phyloP scores from a whole-genome alignment of 2,888 invertebrate genomes.

The Andricus curvator region DNA sequence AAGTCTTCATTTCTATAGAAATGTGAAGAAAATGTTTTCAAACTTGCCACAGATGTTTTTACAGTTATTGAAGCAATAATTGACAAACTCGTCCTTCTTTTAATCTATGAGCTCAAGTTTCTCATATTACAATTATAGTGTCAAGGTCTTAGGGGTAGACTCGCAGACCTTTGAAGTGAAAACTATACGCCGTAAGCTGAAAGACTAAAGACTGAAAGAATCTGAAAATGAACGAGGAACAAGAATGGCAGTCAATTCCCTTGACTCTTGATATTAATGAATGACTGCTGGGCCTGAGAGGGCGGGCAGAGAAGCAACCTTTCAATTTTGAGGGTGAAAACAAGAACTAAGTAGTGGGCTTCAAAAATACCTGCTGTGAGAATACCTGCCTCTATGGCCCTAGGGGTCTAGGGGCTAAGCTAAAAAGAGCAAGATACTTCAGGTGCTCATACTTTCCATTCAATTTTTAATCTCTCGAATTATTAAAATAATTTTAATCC shows the following conservation, averaged over 20 bases:
- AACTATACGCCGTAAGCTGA: not conserved
- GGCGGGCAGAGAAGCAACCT: slow-evolving; percentile 54
- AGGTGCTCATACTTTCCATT: too few species aligned
- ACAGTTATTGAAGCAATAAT: not conserved
- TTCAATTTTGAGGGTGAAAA: slow-evolving; percentile 60
- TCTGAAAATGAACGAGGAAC: slow-evolving; percentile 42
- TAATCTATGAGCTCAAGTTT: not conserved
- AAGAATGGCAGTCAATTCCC: slow-evolving; percentile 55
- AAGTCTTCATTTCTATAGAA: too few species aligned
- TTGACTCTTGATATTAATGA: slow-evolving; percentile 58
- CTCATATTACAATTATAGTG: not conserved
- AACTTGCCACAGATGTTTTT: not conserved
- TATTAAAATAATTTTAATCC: too few species aligned
- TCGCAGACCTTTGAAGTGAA: not conserved
- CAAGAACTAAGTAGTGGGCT: slow-evolving; percentile 58
- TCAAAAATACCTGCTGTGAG: slow-evolving; percentile 51
- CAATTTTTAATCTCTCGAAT: too few species aligned
- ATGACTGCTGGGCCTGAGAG: slow-evolving; percentile 52
- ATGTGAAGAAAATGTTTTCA: not conserved
- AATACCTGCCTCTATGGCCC: slow-evolving; percentile 50
- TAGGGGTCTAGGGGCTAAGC: not conserved
- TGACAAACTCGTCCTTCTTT: not conserved
- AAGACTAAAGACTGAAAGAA: not conserved
- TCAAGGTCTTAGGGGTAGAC: not conserved
- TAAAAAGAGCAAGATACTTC: not conserved